A percentile compares a stretch with the other conserved stretches of the same genome.
These are phyloP conservation scores for Spondyliosoma cantharus DNA, from an alignment of 2,797 vertebrate genomes.

Conservation along the genomic window DNA sequence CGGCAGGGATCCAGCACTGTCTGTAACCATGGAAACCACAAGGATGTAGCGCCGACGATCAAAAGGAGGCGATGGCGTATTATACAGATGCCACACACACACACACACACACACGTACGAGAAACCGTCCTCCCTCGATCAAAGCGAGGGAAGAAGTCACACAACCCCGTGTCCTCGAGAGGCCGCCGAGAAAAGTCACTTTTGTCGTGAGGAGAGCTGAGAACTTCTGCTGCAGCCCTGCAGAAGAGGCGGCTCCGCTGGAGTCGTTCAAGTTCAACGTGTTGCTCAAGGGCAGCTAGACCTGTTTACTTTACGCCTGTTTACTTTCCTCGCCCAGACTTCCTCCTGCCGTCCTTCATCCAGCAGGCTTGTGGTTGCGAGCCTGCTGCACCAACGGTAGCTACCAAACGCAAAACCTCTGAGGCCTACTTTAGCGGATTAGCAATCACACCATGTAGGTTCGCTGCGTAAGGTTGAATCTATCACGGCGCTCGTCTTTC, in stretches of 20 bases:
- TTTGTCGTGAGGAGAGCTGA: constrained; percentile 1
- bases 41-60: constrained; percentile 54
- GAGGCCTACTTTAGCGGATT: background rate
- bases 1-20: constrained; percentile 62
- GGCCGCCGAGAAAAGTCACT: background rate
- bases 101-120: constrained; percentile 21
- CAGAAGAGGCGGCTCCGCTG: constrained; percentile 6
- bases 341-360: constrained; percentile 17
- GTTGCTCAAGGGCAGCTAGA: constrained; percentile 46
- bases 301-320: constrained; percentile 43
- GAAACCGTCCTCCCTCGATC: constrained; percentile 38
- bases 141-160: constrained; percentile 35
- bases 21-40: constrained; percentile 84
- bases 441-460: background rate
- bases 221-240: constrained; percentile 1
- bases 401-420: constrained; percentile 6
- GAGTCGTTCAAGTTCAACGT: constrained; percentile 25
- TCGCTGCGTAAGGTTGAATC: background rate
- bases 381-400: background rate
- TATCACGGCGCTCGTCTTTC: background rate
- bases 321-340: constrained; percentile 29
- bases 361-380: constrained; percentile 16
- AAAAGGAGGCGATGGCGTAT: constrained; percentile 36
- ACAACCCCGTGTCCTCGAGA: background rate
- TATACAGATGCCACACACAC: constrained; percentile 28